These are phyloP conservation scores for Probaryconus sp. DNA, from an alignment of 1,140 invertebrate species.

Conservation along the genomic window DNA sequence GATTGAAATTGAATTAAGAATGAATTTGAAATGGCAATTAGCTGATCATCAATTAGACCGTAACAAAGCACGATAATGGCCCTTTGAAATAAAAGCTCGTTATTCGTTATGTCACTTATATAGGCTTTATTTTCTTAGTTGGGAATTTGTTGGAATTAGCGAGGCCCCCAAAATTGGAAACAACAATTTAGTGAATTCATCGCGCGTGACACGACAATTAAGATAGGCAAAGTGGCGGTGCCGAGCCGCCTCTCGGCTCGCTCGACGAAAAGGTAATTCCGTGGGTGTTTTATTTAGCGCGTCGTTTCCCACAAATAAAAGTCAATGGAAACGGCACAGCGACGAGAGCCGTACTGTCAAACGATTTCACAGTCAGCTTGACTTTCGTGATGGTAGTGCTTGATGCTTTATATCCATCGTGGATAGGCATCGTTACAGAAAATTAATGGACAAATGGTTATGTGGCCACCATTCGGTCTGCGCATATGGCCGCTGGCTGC, in stretches of 20 bases:
- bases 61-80: too few species aligned
- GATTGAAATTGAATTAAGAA: too few species aligned
- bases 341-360: conserved; percentile 38
- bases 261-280: conserved; percentile 31
- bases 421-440: conserved; percentile 55
- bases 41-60: conserved; percentile 15
- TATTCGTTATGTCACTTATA: too few species aligned
- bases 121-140: conserved; percentile 27
- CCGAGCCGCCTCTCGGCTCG: conserved; percentile 7
- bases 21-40: too few species aligned
- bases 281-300: conserved; percentile 44
- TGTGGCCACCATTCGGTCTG: conserved; percentile 27
- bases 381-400: conserved; percentile 23
- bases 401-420: too few species aligned
- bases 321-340: conserved; percentile 27
- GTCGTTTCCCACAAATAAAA: conserved; percentile 39
- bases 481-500: conserved; percentile 18
- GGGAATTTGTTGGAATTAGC: conserved; percentile 11
- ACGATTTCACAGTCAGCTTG: conserved; percentile 58
- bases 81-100: too few species aligned
- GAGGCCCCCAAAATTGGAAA: conserved; percentile 23
- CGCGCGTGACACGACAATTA: conserved; percentile 38
- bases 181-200: conserved; percentile 36
- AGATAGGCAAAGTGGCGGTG: conserved; percentile 22
- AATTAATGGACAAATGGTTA: conserved; percentile 59